Percentiles rank a stretch among this genome's conserved stretches.
Conservation (phyloP, 2,113 vertebrate genomes). For the Apteryx mantelli region DNA sequence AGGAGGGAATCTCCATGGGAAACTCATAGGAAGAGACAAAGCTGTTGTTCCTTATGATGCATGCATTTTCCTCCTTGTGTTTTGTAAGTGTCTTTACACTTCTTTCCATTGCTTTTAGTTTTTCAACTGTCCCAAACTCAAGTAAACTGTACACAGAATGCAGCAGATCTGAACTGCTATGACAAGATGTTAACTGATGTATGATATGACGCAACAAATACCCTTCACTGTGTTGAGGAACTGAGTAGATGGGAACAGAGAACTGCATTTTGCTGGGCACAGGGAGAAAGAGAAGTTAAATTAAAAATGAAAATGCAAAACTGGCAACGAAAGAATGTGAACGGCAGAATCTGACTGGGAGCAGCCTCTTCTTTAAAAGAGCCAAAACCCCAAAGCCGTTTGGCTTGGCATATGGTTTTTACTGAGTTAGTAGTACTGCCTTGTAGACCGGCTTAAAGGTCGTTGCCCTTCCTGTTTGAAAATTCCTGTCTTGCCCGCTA, state of each 20-base stretch:
- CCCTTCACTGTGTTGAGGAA: rapidly evolving
- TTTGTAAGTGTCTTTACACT: rapidly evolving
- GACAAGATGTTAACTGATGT: rapidly evolving
- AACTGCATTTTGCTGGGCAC: not conserved
- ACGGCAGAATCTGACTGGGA: not conserved
- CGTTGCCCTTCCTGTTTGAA: not conserved
- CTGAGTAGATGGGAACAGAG: not conserved
- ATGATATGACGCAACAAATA: rapidly evolving
- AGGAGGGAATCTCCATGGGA: not conserved
- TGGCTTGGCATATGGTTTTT: not conserved
- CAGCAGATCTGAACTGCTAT: rapidly evolving
- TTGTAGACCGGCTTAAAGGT: not conserved
- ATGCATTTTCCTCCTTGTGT: not conserved
- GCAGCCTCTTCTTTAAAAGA: not conserved
- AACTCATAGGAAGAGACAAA: not conserved
- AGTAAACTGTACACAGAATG: rapidly evolving
- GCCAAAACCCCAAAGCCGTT: too few species aligned
- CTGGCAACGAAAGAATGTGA: rapidly evolving
- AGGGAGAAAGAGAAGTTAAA: not conserved
- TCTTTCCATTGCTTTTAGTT: not conserved
- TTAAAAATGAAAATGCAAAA: not conserved
- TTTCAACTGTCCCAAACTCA: not conserved
- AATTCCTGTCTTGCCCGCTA: rapidly evolving
- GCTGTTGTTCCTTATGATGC: not conserved
- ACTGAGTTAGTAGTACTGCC: not conserved